Evolutionary conservation across 2,888 invertebrate genomes (phyloP).

Genomic region (Ethmia dodecea): DNA sequence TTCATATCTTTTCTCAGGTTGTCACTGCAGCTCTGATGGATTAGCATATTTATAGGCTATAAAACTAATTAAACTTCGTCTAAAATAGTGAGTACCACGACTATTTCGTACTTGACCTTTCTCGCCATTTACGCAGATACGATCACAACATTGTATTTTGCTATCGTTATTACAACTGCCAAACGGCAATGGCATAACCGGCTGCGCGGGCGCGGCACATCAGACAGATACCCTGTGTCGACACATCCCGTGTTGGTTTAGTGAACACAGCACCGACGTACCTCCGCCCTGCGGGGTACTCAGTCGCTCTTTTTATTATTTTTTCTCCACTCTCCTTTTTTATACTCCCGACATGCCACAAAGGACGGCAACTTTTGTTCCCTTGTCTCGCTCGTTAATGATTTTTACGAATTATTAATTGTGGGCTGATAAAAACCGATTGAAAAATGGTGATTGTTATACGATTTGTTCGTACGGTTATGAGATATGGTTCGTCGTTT

Average conservation of each 20-base stretch:
- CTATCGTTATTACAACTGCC: too few species aligned
- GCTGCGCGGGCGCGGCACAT: constrained; percentile 25
- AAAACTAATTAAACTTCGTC: too few species aligned
- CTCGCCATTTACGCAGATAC: too few species aligned
- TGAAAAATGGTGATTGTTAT: constrained; percentile 63
- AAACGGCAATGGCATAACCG: constrained; percentile 7
- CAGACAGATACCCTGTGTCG: constrained; percentile 43
- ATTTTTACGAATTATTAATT: constrained; percentile 77
- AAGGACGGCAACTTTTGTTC: constrained; percentile 74
- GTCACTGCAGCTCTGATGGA: too few species aligned
- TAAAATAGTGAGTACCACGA: too few species aligned
- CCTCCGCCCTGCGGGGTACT: constrained; percentile 51
- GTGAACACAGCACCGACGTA: constrained; percentile 36
- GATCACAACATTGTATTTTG: too few species aligned
- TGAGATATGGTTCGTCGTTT: constrained; percentile 10
- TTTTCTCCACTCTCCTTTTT: constrained; percentile 41
- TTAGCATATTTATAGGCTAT: too few species aligned
- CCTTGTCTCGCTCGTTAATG: constrained; percentile 71
- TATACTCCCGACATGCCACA: constrained; percentile 56
- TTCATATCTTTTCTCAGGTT: too few species aligned
- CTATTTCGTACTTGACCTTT: too few species aligned
- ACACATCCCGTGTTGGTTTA: constrained; percentile 69
- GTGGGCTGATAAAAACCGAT: constrained; percentile 63
- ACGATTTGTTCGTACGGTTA: constrained; percentile 37
- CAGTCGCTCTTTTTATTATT: constrained; percentile 36